Conservation (phyloP, 2,888 invertebrate species). For the Bursaphelenchus okinawaensis region DNA sequence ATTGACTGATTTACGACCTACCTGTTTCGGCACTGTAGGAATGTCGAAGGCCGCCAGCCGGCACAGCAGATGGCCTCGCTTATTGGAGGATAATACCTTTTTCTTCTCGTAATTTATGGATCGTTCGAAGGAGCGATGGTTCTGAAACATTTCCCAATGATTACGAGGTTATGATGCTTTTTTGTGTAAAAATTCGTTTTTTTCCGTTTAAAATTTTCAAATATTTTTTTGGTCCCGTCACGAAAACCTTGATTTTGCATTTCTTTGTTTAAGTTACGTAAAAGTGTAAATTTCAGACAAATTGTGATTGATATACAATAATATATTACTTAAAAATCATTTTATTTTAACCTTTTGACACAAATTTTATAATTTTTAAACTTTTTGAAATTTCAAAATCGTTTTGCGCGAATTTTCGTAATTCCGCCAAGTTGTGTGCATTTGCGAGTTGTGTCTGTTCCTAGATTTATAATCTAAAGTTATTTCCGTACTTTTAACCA, state of each 20-base stretch:
- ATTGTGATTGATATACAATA: no score
- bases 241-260: no score
- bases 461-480: background rate
- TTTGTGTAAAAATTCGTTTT: background rate
- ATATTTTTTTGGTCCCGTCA: no score
- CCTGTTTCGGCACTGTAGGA: conserved; percentile 4
- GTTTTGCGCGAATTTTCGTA: no score
- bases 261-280: no score
- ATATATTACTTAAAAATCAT: no score
- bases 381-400: no score
- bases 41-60: conserved; percentile 23
- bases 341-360: no score
- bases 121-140: background rate
- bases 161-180: background rate
- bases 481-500: background rate
- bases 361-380: no score
- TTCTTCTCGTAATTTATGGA: background rate
- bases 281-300: no score
- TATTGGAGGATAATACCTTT: conserved; percentile 16
- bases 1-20: conserved; percentile 1
- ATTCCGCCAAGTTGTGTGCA: no score
- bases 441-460: background rate
- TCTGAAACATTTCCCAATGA: background rate
- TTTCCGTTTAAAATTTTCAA: no score
- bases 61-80: conserved; percentile 18